Base-by-base conservation (phyloP, 1,140 invertebrate genomes). In the Grapholita molesta region DNA sequence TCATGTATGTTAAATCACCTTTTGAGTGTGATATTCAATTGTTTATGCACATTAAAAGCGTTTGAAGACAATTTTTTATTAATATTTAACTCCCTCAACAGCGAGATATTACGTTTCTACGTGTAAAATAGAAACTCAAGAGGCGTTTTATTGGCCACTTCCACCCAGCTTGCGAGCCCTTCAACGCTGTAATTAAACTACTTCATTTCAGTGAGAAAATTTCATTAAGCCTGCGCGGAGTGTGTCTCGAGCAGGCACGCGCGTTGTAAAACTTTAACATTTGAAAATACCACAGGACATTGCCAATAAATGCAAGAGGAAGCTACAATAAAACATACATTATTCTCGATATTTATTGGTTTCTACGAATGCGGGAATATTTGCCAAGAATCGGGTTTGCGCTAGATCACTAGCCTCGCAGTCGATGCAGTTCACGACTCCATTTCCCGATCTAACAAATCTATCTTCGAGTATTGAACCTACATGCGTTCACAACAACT, bases 301-400 rank as follows among this genome's bases (percentile, higher is more conserved):
- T 38, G 9, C 23, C 53, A 55, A 28, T 55, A 55, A 55, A 55
- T 28, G 53, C 24, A 15, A 28, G 53, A 24, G 24, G 53, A 28
- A 28, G 28, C 55, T 61, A 25, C 55, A 28, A 28, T 32, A 61
- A 61, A 32, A 61, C 55, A 61, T 61, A 57, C 24, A 61, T 61
- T 61, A 61, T 61, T 25, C 55, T 28, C 0, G n/a, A 28, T 61
- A 28, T 61, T 28, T 61, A 61, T 61, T 28, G 55, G 23, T 28
- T 15, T 61, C 55, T 15, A 0, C 24, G 9, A 25, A 28, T 25
- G 53, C 55, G 23, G 55, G 25, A 61, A 61, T 28, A 61, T 28
- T 61, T 61, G 55, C 55, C 24, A 28, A 61, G 55, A 61, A 28
- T 28, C 24, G 24, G 24, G 30, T 61, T 57, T 8, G 42, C 42